Percentiles rank a stretch among this genome's conserved stretches.
Conservation (phyloP, 2,113 vertebrate genomes). For the Tachycineta bicolor region DNA sequence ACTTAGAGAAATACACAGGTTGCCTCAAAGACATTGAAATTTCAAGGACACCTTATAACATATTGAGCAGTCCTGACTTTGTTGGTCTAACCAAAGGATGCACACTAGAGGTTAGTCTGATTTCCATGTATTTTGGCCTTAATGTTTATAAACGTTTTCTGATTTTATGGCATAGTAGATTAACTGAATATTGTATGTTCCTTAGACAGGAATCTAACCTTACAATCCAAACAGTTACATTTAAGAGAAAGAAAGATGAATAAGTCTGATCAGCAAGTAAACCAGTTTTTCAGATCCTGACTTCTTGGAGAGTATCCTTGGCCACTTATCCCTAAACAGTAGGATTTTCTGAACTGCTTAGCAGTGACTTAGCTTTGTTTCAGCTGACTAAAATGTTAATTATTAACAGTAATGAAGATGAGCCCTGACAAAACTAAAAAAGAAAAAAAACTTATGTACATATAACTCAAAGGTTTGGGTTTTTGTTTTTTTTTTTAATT, state of each 20-base stretch:
- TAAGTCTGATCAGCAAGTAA: not conserved
- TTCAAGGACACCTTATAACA: slow-evolving; percentile 92
- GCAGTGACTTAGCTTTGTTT: not conserved
- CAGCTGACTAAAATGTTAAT: not conserved
- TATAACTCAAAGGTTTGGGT: not conserved
- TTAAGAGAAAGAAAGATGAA: not conserved
- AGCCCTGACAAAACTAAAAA: not conserved
- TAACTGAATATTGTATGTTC: not conserved
- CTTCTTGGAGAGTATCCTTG: not conserved
- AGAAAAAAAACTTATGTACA: rapidly evolving
- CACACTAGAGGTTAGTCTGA: slow-evolving; percentile 84
- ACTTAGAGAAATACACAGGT: slow-evolving; percentile 86
- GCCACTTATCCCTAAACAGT: not conserved
- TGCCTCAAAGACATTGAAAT: slow-evolving; percentile 96
- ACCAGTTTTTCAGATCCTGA: not conserved
- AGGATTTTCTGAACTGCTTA: not conserved
- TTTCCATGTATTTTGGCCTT: not conserved
- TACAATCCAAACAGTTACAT: not conserved
- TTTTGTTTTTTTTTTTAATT: not conserved
- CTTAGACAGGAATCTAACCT: not conserved
- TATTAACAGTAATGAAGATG: not conserved
- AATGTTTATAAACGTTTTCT: not conserved
- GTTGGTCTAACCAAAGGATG: slow-evolving; percentile 95
- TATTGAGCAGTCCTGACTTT: slow-evolving; percentile 92
- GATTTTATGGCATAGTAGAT: not conserved